Percentiles rank a stretch among this genome's conserved stretches.
phyloP scores from a whole-genome alignment of 2,888 invertebrate genomes.

The Pycnomerus fuliginosus region DNA sequence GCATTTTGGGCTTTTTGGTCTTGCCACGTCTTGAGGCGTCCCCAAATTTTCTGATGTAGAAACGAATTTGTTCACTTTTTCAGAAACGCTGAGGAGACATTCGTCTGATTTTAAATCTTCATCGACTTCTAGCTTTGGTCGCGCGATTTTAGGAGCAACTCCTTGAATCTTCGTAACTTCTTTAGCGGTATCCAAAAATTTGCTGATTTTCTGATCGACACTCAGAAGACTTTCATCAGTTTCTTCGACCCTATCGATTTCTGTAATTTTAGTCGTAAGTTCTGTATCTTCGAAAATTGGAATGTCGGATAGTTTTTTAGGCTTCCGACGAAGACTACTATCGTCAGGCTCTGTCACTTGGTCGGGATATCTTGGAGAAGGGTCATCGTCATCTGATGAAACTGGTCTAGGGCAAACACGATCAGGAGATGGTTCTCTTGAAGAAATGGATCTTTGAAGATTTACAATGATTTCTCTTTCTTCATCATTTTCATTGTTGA shows the following conservation, averaged over 20 bases:
- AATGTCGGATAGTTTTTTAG: constrained; percentile 52
- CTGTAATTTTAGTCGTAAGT: constrained; percentile 46
- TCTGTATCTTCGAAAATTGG: constrained; percentile 63
- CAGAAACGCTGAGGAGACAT: constrained; percentile 65
- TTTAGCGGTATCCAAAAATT: constrained; percentile 49
- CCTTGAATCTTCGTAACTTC: constrained; percentile 39
- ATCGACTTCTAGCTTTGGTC: constrained; percentile 57
- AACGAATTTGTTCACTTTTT: constrained; percentile 70
- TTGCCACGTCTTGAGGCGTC: constrained; percentile 29
- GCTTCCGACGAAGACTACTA: constrained; percentile 51
- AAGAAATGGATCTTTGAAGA: constrained; percentile 71
- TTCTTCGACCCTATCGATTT: constrained; percentile 48
- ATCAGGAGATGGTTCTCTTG: constrained; percentile 73
- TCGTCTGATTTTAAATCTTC: constrained; percentile 61
- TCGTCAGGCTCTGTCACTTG: constrained; percentile 75
- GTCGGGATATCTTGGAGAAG: constrained; percentile 71
- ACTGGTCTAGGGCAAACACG: constrained; percentile 68
- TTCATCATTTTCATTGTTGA: constrained; percentile 48
- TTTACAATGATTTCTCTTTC: constrained; percentile 66
- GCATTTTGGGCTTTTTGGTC: constrained; percentile 45
- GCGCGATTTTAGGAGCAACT: constrained; percentile 47
- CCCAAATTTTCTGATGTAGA: constrained; percentile 53
- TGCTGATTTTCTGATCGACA: constrained; percentile 59
- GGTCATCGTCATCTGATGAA: constrained; percentile 59
- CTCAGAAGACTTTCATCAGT: constrained; percentile 58